Base-by-base conservation (phyloP, 2,888 invertebrate species). In the Ethmia dodecea region DNA sequence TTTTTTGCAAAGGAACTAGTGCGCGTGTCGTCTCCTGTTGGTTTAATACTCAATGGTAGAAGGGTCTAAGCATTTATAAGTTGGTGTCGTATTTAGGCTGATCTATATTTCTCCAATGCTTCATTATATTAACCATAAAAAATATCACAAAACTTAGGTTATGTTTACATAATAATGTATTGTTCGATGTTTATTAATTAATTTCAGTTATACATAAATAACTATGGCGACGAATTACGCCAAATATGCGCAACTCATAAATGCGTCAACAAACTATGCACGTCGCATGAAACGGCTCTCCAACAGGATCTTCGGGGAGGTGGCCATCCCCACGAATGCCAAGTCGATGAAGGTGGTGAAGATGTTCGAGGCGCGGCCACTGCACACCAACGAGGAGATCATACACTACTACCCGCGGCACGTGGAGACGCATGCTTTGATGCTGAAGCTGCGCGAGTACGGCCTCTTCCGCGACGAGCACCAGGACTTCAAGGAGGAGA, bases 391-490 rank as follows among this genome's bases (percentile, higher is more conserved):
- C 33, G 88, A 89, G 48, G 91, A 92, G 42, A 88, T 95, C 8
- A 88, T 92, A 0, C 88, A 94, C 37, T 97, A 96, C 76, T 98
- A 97, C 66, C 97, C 97, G 0, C 88, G 95, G 11, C 94, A 95
- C 61, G 86, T 90, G 1, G 94, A 96, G 70, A 93, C 93, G 0
- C 89, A 91, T 45, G 58, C 80, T 25, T 77, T 97, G 1, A 94
- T 95, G 92, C 77, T 81, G 44, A 86, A 90, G 48, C 77, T 96
- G 22, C 75, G 96, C 10, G 83, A 89, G 38, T 94, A 95, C 54
- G 96, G 96, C 0, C 78, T 96, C 3, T 96, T 88, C 70, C 88
- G 95, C 38, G 96, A 96, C 60, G 96, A 97, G 65, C 96, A 97
- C 73, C 88, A 92, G 61, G 96, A 96, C 74, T 96, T 96, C 61